A percentile compares a stretch with the other conserved stretches of the same genome.
phyloP scores from a whole-genome alignment of 2,797 vertebrate genomes.

The Austrolebias charrua region DNA sequence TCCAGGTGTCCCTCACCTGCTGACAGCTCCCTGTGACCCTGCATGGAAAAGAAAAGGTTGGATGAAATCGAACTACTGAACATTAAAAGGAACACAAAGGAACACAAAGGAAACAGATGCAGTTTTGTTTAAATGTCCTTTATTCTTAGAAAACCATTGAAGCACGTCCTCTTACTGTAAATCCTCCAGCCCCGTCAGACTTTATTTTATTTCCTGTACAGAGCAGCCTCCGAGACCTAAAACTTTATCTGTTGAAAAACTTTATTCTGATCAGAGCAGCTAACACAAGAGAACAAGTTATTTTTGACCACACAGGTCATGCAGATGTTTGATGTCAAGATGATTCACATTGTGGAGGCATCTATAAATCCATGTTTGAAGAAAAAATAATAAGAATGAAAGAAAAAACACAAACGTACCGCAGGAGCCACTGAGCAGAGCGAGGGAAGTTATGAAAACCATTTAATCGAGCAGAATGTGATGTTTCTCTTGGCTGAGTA shows the following conservation, averaged over 20 bases:
- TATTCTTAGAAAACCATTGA: no score
- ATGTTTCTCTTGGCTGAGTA: constrained; percentile 39
- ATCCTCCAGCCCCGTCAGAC: no score
- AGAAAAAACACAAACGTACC: constrained; percentile 71
- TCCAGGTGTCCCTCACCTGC: no score
- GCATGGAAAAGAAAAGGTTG: no score
- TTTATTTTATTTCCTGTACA: constrained; percentile 32
- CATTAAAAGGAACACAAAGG: no score
- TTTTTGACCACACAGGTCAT: constrained; percentile 60
- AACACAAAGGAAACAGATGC: no score
- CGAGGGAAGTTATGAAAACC: constrained; percentile 61
- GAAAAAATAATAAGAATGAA: constrained; percentile 34
- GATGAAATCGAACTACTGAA: no score
- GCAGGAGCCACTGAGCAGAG: constrained; percentile 56
- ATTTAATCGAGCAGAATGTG: constrained; percentile 60
- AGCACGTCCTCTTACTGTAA: no score
- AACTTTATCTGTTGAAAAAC: constrained; percentile 47
- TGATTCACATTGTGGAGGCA: constrained; percentile 60
- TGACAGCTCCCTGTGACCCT: no score
- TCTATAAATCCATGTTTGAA: constrained; percentile 71
- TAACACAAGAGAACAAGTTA: constrained; percentile 54
- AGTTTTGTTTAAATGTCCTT: no score
- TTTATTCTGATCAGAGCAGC: constrained; percentile 49
- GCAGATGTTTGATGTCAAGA: constrained; percentile 59
- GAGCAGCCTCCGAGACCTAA: constrained; percentile 15